phyloP scores from a whole-genome alignment of 1,140 invertebrate genomes.

The Hormaphis cornu region DNA sequence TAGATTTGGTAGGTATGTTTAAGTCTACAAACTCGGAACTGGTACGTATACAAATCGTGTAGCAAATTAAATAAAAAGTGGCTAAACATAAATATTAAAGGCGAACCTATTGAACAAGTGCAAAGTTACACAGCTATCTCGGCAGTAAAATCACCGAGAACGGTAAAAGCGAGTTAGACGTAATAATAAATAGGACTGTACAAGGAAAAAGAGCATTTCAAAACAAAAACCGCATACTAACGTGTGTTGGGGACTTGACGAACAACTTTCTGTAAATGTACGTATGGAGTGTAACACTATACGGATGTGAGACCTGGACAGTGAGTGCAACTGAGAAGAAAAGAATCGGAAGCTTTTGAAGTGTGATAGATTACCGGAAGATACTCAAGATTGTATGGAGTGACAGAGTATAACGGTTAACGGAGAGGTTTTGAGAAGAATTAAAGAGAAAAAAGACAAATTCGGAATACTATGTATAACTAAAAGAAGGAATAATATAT shows the following conservation, averaged over 20 bases:
- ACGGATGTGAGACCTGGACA: too few relatives aligned
- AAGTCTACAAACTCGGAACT: too few relatives aligned
- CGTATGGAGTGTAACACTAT: slow-evolving; percentile 22
- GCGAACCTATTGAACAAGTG: slow-evolving; percentile 14
- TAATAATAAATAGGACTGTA: too few relatives aligned
- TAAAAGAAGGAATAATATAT: too few relatives aligned
- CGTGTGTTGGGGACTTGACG: too few relatives aligned
- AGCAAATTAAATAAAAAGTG: slow-evolving; percentile 7
- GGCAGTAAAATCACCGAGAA: slow-evolving; percentile 25
- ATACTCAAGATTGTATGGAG: slow-evolving; percentile 22
- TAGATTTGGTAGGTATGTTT: too few relatives aligned
- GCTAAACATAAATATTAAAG: slow-evolving; percentile 18
- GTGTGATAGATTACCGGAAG: slow-evolving; percentile 27
- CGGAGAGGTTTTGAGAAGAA: slow-evolving; percentile 12
- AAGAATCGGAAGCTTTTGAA: slow-evolving; percentile 20
- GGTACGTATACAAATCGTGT: too few relatives aligned
- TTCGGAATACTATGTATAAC: too few relatives aligned
- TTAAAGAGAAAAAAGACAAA: slow-evolving; percentile 18
- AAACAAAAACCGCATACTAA: too few relatives aligned
- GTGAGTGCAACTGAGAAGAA: too few relatives aligned
- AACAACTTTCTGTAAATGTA: slow-evolving; percentile 23
- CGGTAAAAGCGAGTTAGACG: too few relatives aligned
- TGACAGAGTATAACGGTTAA: slow-evolving; percentile 25
- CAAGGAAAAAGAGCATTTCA: too few relatives aligned
- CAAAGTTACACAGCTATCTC: slow-evolving; percentile 19